phyloP scores from a whole-genome alignment of 2,888 invertebrate species.

The Cryptops parisi region DNA sequence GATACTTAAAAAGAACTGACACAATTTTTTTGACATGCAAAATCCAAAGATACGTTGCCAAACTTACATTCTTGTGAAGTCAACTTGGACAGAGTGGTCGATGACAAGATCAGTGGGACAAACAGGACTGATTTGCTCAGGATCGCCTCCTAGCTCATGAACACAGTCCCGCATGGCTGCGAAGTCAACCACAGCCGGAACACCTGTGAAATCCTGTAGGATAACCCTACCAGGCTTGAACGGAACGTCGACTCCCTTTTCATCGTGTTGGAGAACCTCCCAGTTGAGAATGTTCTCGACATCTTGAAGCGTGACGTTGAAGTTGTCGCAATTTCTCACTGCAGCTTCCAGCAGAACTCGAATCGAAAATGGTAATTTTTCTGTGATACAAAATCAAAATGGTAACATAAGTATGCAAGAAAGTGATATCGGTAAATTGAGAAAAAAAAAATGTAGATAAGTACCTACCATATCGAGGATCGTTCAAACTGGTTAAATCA shows the following conservation, averaged over 20 bases:
- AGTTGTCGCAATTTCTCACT: slow-evolving; percentile 89
- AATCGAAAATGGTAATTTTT: slow-evolving; percentile 70
- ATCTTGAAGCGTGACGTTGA: slow-evolving; percentile 71
- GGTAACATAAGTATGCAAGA: slow-evolving; percentile 4
- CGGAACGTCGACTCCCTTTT: slow-evolving; percentile 68
- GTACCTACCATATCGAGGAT: slow-evolving; percentile 61
- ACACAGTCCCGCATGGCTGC: slow-evolving; percentile 98
- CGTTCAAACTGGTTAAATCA: slow-evolving; percentile 55
- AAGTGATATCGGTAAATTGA: no score
- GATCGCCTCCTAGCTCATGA: slow-evolving; percentile 65
- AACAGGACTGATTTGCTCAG: slow-evolving; percentile 86
- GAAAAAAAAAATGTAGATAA: no score
- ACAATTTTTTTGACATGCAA: no score
- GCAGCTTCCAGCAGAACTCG: slow-evolving; percentile 88
- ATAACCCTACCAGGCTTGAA: slow-evolving; percentile 94
- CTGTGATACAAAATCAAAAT: slow-evolving; percentile 22
- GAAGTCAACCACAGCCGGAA: slow-evolving; percentile 96
- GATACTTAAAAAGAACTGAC: no score
- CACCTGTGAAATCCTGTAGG: slow-evolving; percentile 90
- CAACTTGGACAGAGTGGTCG: slow-evolving; percentile 96
- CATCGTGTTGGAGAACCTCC: slow-evolving; percentile 51
- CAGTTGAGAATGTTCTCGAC: slow-evolving; percentile 73
- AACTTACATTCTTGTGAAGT: slow-evolving; percentile 52
- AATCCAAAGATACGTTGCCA: no score
- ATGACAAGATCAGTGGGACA: slow-evolving; percentile 97